Base-by-base conservation (phyloP, 53 echinoderm and acorn worm species). In the Stichopus horrens region DNA sequence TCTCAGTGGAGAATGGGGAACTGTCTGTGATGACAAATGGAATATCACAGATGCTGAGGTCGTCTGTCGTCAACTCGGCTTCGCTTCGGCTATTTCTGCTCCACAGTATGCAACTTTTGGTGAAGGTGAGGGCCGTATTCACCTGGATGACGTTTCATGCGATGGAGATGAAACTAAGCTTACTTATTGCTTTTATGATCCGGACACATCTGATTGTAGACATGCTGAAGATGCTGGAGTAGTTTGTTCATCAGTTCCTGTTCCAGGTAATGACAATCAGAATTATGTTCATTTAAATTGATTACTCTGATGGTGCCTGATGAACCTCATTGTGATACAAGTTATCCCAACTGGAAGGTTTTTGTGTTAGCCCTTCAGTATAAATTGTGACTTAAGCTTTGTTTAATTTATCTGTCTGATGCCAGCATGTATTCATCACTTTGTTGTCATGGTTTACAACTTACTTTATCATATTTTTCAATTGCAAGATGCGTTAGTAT, bases 11-110 rank as follows among this genome's bases (percentile, higher is more conserved):
- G 22, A 83, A 59, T 91, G 91, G 91, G 91, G 91, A 19, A 91
- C 91, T 9, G 91, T 91, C 13, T 91, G 91, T 53, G 91, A 91
- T 52, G 91, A 91, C 9, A 81, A 63, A 0, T 91, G 91, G 91
- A 74, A 79, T 10, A 60, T 91, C 57, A 11, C n/a, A 6, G 84
- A 88, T 18, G 91, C 88, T 14, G 9, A 10, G 20, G 91, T 91
- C 54, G 88, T 91, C 58, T 91, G 91, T 65, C 83, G 75, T 20
- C 88, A 91, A 68, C 89, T 92, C 14, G 92, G 92, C 4, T 86
- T 89, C 2, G 92, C 86, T 21, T 19, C 18, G 8, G 92, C 92
- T 37, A 23, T 73, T 52, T 86, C 75, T 54, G 89, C 86, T 7
- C 83, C 85, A 0, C 23, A 8, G 53, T 83, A 88, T 66, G 92